A percentile compares a stretch with the other conserved stretches of the same genome.
Evolutionary conservation across 2,113 vertebrate species (phyloP).

Genomic region (Platycercus adscitus): DNA sequence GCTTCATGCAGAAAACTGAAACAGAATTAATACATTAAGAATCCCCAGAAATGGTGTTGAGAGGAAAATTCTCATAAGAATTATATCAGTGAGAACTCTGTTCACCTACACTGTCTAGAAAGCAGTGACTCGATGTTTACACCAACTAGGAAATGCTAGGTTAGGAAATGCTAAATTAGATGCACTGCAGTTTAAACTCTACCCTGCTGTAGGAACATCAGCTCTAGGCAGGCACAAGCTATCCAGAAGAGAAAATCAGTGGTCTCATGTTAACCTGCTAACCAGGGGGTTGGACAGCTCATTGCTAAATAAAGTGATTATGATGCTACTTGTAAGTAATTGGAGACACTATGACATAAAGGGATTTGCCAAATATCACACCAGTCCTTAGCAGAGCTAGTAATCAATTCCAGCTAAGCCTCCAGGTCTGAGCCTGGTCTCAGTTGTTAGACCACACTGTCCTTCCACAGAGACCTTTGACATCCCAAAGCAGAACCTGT

Average conservation of each 20-base stretch:
- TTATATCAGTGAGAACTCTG: background rate
- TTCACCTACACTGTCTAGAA: background rate
- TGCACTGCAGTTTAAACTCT: background rate
- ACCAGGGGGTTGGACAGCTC: background rate
- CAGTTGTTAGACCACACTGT: background rate
- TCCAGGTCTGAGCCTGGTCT: background rate
- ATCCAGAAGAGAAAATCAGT: background rate
- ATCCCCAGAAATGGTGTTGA: background rate
- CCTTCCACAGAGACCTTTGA: background rate
- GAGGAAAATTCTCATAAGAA: background rate
- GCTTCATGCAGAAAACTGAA: background rate
- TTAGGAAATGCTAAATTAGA: background rate
- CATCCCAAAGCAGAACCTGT: background rate
- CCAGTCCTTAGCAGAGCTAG: background rate
- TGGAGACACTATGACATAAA: rapidly evolving
- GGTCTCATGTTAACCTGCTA: background rate
- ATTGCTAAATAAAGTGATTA: background rate
- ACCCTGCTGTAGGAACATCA: background rate
- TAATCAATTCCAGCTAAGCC: background rate
- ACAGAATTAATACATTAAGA: background rate
- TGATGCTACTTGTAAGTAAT: background rate
- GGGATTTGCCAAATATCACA: background rate
- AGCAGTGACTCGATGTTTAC: background rate
- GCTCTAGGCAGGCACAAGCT: background rate
- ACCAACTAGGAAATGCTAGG: background rate